Evolutionary conservation across 2,797 vertebrate genomes (phyloP).

Genomic region (Characodon lateralis): DNA sequence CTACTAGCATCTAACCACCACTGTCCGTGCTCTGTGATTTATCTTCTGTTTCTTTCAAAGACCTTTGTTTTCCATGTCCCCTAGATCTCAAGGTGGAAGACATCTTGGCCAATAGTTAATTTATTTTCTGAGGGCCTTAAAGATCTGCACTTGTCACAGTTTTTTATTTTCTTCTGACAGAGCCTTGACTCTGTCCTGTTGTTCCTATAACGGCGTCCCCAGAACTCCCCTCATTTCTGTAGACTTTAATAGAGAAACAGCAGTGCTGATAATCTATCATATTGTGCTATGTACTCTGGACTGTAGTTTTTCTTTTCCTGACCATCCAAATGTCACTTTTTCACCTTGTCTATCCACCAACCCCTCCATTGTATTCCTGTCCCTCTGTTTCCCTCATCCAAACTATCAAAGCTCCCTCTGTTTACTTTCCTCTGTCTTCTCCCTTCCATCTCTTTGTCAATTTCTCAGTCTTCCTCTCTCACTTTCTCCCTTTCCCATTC

Average conservation of each 20-base stretch:
- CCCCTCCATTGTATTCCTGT: slow-evolving; percentile 8
- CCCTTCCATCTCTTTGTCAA: slow-evolving; percentile 27
- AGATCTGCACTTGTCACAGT: too few species aligned
- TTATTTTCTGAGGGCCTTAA: too few species aligned
- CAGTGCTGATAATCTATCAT: slow-evolving; percentile 35
- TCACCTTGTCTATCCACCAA: slow-evolving; percentile 18
- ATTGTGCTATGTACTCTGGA: slow-evolving; percentile 27
- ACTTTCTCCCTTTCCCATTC: slow-evolving; percentile 12
- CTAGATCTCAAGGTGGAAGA: too few species aligned
- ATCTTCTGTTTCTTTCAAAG: too few species aligned
- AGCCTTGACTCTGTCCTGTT: too few species aligned
- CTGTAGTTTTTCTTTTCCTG: slow-evolving; percentile 44
- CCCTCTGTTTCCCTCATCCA: slow-evolving; percentile 12
- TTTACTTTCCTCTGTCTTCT: slow-evolving; percentile 35
- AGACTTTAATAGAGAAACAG: slow-evolving; percentile 16
- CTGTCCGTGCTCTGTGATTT: too few species aligned
- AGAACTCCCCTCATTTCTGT: not conserved
- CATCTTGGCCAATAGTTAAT: too few species aligned
- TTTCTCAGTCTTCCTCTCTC: slow-evolving; percentile 13
- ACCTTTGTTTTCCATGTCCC: too few species aligned
- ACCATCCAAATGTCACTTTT: slow-evolving; percentile 48
- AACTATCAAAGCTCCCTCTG: slow-evolving; percentile 39
- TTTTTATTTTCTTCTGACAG: too few species aligned
- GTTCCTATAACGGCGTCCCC: too few species aligned
- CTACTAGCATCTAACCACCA: too few species aligned